phyloP scores from a whole-genome alignment of 2,797 vertebrate species.

The Anabas testudineus region DNA sequence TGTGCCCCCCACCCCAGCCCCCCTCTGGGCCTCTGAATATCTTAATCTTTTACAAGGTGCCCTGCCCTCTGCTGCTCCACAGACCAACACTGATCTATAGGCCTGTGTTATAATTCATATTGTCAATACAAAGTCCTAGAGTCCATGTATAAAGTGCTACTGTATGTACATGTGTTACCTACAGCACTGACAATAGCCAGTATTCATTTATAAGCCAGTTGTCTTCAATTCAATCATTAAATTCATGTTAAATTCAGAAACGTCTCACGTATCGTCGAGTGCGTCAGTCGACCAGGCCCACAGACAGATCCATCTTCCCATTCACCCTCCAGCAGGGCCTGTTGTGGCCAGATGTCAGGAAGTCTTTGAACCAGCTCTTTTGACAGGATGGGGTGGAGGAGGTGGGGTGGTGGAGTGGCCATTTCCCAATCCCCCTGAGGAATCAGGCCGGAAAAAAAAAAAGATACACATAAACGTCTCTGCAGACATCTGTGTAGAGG shows the following conservation, averaged over 20 bases:
- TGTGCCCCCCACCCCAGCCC: not conserved
- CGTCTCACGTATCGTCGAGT: not conserved
- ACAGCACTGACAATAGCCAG: too few relatives aligned
- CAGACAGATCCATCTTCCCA: not conserved
- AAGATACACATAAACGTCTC: not conserved
- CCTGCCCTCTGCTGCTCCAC: not conserved
- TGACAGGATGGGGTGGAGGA: conserved; percentile 10
- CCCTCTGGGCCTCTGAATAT: not conserved
- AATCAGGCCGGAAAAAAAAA: not conserved
- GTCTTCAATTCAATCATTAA: too few relatives aligned
- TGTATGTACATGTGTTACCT: too few relatives aligned
- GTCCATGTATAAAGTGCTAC: too few relatives aligned
- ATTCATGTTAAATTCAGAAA: too few relatives aligned
- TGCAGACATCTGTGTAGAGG: not conserved
- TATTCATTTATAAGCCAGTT: too few relatives aligned
- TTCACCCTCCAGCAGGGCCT: conserved; percentile 17
- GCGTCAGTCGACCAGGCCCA: not conserved
- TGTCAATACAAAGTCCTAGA: too few relatives aligned
- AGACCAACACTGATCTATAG: not conserved
- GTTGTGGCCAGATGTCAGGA: conserved; percentile 48
- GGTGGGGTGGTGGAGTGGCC: not conserved
- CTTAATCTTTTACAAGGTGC: not conserved
- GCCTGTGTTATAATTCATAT: too few relatives aligned
- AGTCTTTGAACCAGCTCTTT: conserved; percentile 44
- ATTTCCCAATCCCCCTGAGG: conserved; percentile 30